phyloP scores from a whole-genome alignment of 2,888 invertebrate species.

The Lasioglossum malachurum region DNA sequence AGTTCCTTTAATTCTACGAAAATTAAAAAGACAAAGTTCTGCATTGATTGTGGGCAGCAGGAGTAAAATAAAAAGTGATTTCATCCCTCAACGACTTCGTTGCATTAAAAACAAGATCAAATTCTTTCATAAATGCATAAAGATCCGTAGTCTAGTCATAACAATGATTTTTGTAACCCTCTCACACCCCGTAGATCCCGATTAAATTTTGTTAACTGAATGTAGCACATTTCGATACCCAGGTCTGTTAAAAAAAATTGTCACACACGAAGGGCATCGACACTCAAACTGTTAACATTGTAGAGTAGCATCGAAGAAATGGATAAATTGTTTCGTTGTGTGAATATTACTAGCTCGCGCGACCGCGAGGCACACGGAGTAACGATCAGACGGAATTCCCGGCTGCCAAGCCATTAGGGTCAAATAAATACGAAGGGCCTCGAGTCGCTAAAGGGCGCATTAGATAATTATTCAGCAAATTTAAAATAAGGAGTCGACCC shows the following conservation, averaged over 20 bases:
- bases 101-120: too few species aligned
- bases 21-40: too few species aligned
- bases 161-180: too few species aligned
- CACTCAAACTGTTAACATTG: neutral
- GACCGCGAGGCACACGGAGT: neutral
- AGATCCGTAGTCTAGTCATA: too few species aligned
- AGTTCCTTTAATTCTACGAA: too few species aligned
- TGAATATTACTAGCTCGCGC: neutral
- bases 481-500: constrained; percentile 23
- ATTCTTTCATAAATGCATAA: too few species aligned
- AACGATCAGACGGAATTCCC: neutral
- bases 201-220: too few species aligned
- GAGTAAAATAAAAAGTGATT: too few species aligned
- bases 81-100: too few species aligned
- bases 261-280: neutral
- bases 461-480: constrained; percentile 30
- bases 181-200: too few species aligned
- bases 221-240: neutral
- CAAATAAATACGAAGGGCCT: neutral
- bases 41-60: too few species aligned
- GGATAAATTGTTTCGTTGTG: neutral
- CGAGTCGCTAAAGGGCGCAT: neutral
- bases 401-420: constrained; percentile 3
- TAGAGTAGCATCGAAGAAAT: neutral
- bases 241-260: neutral